These are phyloP conservation scores for Microdon myrmicae DNA, from an alignment of 2,888 invertebrate species.

Conservation along the genomic window DNA sequence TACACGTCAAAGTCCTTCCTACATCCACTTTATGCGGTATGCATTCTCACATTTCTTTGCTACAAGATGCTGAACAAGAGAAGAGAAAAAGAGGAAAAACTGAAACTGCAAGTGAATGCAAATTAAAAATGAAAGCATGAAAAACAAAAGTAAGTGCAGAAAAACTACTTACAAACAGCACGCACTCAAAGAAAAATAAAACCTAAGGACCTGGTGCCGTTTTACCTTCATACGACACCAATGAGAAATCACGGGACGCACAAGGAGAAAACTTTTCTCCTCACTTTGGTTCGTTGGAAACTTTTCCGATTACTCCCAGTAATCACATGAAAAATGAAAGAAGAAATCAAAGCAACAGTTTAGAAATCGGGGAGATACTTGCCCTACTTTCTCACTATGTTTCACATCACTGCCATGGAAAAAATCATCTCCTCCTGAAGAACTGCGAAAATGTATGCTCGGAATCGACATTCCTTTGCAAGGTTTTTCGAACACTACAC, in stretches of 20 bases:
- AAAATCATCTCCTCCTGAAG: no score
- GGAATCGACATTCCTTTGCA: no score
- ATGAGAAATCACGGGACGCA: slow-evolving; percentile 2
- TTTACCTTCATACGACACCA: slow-evolving; percentile 26
- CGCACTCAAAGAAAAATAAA: slow-evolving; percentile 22
- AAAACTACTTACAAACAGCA: slow-evolving; percentile 4
- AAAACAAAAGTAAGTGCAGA: neutral
- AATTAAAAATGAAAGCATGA: slow-evolving; percentile 26
- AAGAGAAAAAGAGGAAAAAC: slow-evolving; percentile 13
- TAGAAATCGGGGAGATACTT: slow-evolving; percentile 11
- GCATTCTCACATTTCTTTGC: slow-evolving; percentile 9
- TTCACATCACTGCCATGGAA: no score
- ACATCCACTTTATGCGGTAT: slow-evolving; percentile 21
- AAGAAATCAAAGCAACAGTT: slow-evolving; percentile 46
- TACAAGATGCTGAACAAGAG: neutral
- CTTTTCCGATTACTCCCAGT: slow-evolving; percentile 48
- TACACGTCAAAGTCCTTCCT: slow-evolving; percentile 26
- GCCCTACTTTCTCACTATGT: no score
- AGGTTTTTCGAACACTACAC: no score
- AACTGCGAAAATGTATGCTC: no score
- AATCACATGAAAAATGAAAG: slow-evolving; percentile 41
- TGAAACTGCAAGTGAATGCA: slow-evolving; percentile 41
- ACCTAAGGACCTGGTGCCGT: neutral
- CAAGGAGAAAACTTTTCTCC: slow-evolving; percentile 21
- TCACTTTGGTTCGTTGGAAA: slow-evolving; percentile 33